phyloP scores from a whole-genome alignment of 2,888 invertebrate genomes.

The Phymatocera aterrima region DNA sequence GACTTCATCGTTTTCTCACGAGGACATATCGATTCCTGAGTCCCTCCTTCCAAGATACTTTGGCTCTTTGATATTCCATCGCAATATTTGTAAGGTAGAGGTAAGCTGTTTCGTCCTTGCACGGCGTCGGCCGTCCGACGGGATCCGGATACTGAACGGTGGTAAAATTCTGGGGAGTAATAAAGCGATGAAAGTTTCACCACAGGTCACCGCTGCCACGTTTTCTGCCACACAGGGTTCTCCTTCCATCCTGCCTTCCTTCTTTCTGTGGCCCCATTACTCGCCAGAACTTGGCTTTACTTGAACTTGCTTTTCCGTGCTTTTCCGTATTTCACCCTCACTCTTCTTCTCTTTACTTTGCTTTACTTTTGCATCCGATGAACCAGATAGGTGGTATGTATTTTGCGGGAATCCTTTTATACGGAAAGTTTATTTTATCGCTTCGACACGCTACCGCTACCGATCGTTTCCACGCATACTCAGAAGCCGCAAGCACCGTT shows the following conservation, averaged over 20 bases:
- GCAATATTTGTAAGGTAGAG: slow-evolving; percentile 26
- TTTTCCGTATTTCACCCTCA: slow-evolving; percentile 14
- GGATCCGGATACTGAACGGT: slow-evolving; percentile 33
- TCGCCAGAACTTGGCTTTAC: slow-evolving; percentile 33
- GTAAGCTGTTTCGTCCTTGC: slow-evolving; percentile 9
- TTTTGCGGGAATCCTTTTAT: slow-evolving; percentile 55
- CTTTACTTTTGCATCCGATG: slow-evolving; percentile 60
- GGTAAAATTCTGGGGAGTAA: slow-evolving; percentile 36
- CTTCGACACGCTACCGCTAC: slow-evolving; percentile 24
- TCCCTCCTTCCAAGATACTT: neutral
- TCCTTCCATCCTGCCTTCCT: neutral
- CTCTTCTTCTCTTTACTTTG: slow-evolving; percentile 40
- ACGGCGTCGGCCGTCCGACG: neutral
- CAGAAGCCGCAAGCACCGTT: slow-evolving; percentile 14
- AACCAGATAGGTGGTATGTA: slow-evolving; percentile 58
- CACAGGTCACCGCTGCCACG: slow-evolving; percentile 29
- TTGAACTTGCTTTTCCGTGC: slow-evolving; percentile 34
- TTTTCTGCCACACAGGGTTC: slow-evolving; percentile 6
- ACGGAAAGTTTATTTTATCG: slow-evolving; percentile 58
- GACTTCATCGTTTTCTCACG: slow-evolving; percentile 11
- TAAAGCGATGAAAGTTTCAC: slow-evolving; percentile 42
- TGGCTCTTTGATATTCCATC: slow-evolving; percentile 36
- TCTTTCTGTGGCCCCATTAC: slow-evolving; percentile 20
- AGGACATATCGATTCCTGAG: slow-evolving; percentile 25
- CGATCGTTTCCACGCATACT: slow-evolving; percentile 19